Percentiles rank a stretch among this genome's conserved stretches.
These are phyloP conservation scores for Apostichopus japonicus DNA, from an alignment of 35 echinoderm and acorn worm species.

Conservation along the genomic window DNA sequence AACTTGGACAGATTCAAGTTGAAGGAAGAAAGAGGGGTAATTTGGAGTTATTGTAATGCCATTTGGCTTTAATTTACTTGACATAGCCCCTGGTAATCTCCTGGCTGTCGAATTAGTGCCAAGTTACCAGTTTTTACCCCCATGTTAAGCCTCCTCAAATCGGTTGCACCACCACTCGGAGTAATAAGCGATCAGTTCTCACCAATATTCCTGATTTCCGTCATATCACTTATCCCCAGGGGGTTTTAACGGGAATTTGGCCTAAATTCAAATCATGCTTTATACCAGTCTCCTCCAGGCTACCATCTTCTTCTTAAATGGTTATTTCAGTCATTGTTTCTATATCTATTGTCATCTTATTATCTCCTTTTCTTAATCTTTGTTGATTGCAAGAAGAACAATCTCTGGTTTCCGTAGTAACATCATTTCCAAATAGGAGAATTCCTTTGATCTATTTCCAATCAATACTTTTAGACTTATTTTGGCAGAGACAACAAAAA, in stretches of 20 bases:
- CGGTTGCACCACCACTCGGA: conserved; percentile 10
- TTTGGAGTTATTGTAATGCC: conserved; percentile 42
- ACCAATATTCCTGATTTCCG: background rate
- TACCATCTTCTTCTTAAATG: background rate
- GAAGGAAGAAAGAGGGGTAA: conserved; percentile 24
- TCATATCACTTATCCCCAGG: background rate
- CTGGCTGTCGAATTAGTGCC: background rate
- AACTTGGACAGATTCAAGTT: conserved; percentile 6
- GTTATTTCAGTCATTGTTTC: background rate
- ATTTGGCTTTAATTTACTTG: conserved; percentile 46
- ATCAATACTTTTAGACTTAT: background rate
- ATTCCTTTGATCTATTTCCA: background rate
- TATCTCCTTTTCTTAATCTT: background rate
- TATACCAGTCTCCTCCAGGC: background rate
- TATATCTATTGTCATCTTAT: background rate
- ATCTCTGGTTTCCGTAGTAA: background rate
- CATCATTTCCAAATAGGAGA: background rate
- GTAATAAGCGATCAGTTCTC: conserved; percentile 20
- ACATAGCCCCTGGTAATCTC: conserved; percentile 33
- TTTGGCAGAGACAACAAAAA: background rate
- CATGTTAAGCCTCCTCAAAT: background rate
- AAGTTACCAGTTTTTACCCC: background rate
- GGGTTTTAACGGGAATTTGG: conserved; percentile 1
- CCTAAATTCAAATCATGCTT: conserved; percentile 25
- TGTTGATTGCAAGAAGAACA: background rate